phyloP scores from a whole-genome alignment of 2,888 invertebrate species.

The Calephelis perditalis region DNA sequence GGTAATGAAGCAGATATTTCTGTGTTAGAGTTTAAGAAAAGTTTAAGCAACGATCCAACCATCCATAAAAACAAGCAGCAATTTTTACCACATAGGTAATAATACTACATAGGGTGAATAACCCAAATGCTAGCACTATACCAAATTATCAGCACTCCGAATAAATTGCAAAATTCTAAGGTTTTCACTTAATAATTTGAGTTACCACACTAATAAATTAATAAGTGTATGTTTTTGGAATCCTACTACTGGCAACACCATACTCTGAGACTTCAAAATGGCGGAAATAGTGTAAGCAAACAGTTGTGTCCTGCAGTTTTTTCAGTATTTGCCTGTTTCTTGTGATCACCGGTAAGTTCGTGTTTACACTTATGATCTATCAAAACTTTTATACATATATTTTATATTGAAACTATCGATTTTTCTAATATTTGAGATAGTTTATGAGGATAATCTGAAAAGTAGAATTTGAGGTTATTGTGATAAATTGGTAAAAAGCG shows the following conservation, averaged over 20 bases:
- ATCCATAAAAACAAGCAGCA: no score
- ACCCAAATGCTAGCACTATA: not conserved
- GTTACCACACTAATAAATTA: slow-evolving; percentile 14
- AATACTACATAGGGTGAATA: not conserved
- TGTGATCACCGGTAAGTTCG: not conserved
- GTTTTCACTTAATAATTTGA: not conserved
- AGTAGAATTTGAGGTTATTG: slow-evolving; percentile 26
- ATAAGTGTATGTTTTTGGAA: slow-evolving; percentile 27
- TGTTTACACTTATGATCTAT: slow-evolving; percentile 21
- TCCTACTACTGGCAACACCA: slow-evolving; percentile 26
- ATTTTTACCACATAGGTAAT: no score
- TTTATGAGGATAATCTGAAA: slow-evolving; percentile 21
- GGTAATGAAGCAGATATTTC: no score
- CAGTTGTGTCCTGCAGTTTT: slow-evolving; percentile 23
- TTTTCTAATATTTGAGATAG: slow-evolving; percentile 16
- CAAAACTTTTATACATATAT: slow-evolving; percentile 19
- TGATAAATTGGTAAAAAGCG: slow-evolving; percentile 26
- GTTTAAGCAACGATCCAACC: no score
- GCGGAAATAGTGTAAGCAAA: slow-evolving; percentile 15
- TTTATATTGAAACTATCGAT: slow-evolving; percentile 21
- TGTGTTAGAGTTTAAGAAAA: no score
- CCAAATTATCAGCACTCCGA: slow-evolving; percentile 1
- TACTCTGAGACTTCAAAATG: slow-evolving; percentile 23
- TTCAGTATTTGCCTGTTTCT: slow-evolving; percentile 19
- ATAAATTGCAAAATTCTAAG: slow-evolving; percentile 2